Percentiles rank a stretch among this genome's conserved stretches.
Evolutionary conservation across 2,113 vertebrate species (phyloP).

Genomic region (Thunnus thynnus): DNA sequence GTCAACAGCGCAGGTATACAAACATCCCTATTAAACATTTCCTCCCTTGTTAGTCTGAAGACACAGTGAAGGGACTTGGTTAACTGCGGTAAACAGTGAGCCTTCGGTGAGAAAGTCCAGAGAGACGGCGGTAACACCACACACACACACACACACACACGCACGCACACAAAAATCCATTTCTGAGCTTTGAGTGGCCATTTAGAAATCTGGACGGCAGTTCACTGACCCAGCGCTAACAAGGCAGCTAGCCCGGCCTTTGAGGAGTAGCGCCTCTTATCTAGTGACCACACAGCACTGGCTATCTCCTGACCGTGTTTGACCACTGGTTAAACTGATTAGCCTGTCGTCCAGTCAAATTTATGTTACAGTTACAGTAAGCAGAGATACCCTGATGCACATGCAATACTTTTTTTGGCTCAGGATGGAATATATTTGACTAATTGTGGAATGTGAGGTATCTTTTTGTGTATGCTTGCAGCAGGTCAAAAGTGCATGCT

Average conservation of each 20-base stretch:
- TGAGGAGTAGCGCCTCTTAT: slow-evolving; percentile 69
- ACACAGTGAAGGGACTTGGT: slow-evolving; percentile 41
- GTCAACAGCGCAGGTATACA: slow-evolving; percentile 51
- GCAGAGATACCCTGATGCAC: slow-evolving; percentile 46
- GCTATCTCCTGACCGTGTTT: slow-evolving; percentile 71
- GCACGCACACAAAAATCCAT: slow-evolving; percentile 40
- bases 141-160: slow-evolving; percentile 29
- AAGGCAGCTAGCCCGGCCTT: slow-evolving; percentile 60
- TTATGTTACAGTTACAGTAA: slow-evolving; percentile 55
- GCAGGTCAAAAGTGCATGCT: slow-evolving; percentile 10
- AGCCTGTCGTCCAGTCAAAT: slow-evolving; percentile 53
- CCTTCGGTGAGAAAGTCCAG: slow-evolving; percentile 68
- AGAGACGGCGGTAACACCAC: slow-evolving; percentile 27
- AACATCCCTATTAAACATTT: slow-evolving; percentile 55
- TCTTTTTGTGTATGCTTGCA: slow-evolving; percentile 17
- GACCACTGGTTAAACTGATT: slow-evolving; percentile 74
- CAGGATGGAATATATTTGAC: background rate
- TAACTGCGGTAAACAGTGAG: slow-evolving; percentile 61
- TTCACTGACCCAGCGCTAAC: slow-evolving; percentile 84
- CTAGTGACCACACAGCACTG: slow-evolving; percentile 69
- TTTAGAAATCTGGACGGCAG: slow-evolving; percentile 83
- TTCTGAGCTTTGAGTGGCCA: slow-evolving; percentile 76
- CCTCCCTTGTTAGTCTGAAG: slow-evolving; percentile 23
- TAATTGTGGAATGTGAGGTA: slow-evolving; percentile 22
- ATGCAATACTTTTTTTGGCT: slow-evolving; percentile 20